Evolutionary conservation across 2,797 vertebrate genomes (phyloP).

Genomic region (Thamnophis elegans): DNA sequence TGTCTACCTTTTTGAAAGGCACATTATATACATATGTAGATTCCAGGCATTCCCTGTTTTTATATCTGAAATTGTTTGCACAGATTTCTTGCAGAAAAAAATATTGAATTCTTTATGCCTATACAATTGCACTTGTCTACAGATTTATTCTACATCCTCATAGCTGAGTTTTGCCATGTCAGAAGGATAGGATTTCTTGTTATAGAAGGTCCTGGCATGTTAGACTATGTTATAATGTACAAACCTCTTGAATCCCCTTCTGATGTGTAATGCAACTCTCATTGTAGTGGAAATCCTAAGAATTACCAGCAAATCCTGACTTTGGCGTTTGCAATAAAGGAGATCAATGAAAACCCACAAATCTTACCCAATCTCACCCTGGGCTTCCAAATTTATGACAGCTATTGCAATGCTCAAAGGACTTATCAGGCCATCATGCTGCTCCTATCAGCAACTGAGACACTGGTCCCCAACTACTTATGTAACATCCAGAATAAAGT

Average conservation of each 20-base stretch:
- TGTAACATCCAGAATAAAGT: not conserved
- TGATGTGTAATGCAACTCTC: not conserved
- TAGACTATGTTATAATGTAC: not conserved
- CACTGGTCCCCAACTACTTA: not conserved
- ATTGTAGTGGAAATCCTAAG: not conserved
- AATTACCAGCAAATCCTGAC: conserved; percentile 2
- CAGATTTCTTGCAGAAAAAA: not conserved
- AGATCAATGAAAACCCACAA: not conserved
- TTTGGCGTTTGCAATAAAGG: not conserved
- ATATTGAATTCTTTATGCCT: not conserved
- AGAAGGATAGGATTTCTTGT: not conserved
- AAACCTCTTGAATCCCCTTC: not conserved
- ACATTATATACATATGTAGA: not conserved
- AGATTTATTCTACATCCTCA: not conserved
- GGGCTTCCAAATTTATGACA: not conserved
- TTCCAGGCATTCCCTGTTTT: not conserved
- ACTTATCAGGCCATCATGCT: not conserved
- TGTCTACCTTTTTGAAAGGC: not conserved
- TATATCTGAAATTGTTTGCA: not conserved
- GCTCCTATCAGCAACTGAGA: not conserved
- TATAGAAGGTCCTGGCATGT: not conserved
- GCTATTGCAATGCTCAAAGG: not conserved
- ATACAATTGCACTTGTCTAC: not conserved
- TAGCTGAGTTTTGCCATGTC: not conserved
- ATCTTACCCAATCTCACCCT: not conserved